A percentile compares a stretch with the other conserved stretches of the same genome.
phyloP scores from a whole-genome alignment of 2,888 invertebrate species.

The Pseudococcus jackbeardsleyi region DNA sequence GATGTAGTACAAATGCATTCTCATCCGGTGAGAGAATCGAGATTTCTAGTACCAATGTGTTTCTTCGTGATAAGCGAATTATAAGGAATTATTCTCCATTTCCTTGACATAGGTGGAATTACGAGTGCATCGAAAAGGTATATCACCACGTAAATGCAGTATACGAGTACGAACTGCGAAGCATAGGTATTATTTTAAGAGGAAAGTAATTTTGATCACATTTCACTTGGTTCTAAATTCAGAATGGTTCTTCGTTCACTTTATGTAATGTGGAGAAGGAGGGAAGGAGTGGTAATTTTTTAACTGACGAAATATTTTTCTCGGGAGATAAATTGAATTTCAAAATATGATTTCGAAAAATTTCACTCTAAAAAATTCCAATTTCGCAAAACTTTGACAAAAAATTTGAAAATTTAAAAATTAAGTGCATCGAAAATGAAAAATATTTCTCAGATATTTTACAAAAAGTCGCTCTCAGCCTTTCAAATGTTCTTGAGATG shows the following conservation, averaged over 20 bases:
- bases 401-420: too few relatives aligned
- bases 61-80: slow-evolving; percentile 24
- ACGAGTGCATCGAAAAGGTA: slow-evolving; percentile 19
- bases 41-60: slow-evolving; percentile 19
- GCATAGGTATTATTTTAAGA: not conserved
- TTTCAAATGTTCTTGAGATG: too few relatives aligned
- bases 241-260: not conserved
- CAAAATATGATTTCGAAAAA: too few relatives aligned
- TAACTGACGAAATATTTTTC: too few relatives aligned
- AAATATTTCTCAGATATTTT: too few relatives aligned
- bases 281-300: too few relatives aligned
- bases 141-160: not conserved
- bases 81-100: slow-evolving; percentile 7
- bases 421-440: too few relatives aligned
- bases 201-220: not conserved
- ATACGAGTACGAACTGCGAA: not conserved
- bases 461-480: too few relatives aligned
- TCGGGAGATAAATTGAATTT: too few relatives aligned
- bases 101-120: slow-evolving; percentile 5
- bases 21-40: not conserved
- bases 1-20: not conserved
- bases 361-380: too few relatives aligned
- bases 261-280: not conserved
- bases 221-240: not conserved
- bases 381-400: too few relatives aligned